phyloP scores from a whole-genome alignment of 1,140 invertebrate species.

The Intoshia linei region DNA sequence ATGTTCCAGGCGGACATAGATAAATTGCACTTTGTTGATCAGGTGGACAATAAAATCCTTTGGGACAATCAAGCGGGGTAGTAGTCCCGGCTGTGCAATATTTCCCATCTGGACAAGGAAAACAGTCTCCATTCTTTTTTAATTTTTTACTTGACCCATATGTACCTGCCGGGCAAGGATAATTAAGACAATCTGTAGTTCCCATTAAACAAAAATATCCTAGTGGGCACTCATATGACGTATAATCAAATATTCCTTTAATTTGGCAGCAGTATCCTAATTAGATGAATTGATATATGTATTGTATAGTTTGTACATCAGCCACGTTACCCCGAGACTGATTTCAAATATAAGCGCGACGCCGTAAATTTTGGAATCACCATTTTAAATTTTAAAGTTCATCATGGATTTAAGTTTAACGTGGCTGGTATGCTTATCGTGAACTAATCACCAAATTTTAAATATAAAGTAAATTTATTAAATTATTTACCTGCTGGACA shows the following conservation, averaged over 20 bases:
- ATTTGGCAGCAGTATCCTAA: slow-evolving; percentile 15
- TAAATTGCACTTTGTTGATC: slow-evolving; percentile 11
- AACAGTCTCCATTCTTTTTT: slow-evolving; percentile 9
- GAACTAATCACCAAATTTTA: background rate
- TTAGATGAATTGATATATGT: too few relatives aligned
- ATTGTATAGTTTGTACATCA: too few relatives aligned
- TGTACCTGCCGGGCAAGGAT: slow-evolving; percentile 14
- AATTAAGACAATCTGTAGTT: slow-evolving; percentile 9
- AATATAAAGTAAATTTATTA: background rate
- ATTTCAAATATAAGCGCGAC: too few relatives aligned
- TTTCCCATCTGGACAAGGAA: slow-evolving; percentile 10
- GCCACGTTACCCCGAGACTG: too few relatives aligned
- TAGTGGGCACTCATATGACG: slow-evolving; percentile 9
- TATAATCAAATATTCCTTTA: slow-evolving; percentile 9
- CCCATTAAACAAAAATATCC: slow-evolving; percentile 15
- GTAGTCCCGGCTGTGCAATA: slow-evolving; percentile 11
- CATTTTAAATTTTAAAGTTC: too few relatives aligned
- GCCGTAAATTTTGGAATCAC: too few relatives aligned
- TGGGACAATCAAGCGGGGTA: slow-evolving; percentile 10
- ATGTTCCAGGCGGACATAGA: slow-evolving; percentile 17
- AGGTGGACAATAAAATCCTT: slow-evolving; percentile 13
- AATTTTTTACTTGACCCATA: slow-evolving; percentile 10
- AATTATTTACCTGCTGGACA: slow-evolving; percentile 13
- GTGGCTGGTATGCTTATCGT: too few relatives aligned
- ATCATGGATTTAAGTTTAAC: too few relatives aligned